A percentile compares a stretch with the other conserved stretches of the same genome.
Conservation (phyloP, 2,797 vertebrate species). For the Glossophaga mutica region DNA sequence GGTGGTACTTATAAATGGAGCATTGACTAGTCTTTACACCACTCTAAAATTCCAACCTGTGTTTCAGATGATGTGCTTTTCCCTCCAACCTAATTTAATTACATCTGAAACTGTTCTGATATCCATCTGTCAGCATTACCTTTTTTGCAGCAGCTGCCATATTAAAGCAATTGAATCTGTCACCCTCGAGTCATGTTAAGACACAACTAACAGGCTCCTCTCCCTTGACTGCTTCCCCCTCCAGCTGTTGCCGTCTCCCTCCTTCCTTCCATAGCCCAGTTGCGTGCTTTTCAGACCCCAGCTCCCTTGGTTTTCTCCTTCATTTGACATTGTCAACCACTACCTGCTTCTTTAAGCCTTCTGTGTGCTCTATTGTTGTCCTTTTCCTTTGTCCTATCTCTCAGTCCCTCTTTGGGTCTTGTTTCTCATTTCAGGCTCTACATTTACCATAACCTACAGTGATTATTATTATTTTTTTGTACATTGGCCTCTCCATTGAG, state of each 20-base stretch:
- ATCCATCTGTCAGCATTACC: background rate
- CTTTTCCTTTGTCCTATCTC: background rate
- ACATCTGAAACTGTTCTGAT: conserved; percentile 11
- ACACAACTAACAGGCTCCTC: background rate
- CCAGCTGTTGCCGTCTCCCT: background rate
- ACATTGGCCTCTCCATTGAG: background rate
- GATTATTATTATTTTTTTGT: too few relatives aligned
- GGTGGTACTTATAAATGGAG: conserved; percentile 10
- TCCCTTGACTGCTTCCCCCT: background rate
- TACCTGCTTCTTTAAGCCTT: conserved; percentile 16
- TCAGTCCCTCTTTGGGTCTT: background rate
- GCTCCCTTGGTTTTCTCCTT: conserved; percentile 13
- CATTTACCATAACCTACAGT: background rate
- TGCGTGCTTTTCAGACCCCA: background rate
- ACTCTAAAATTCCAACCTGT: conserved; percentile 1
- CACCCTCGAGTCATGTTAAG: background rate
- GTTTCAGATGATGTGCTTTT: conserved; percentile 10
- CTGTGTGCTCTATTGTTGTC: background rate
- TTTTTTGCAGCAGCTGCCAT: conserved; percentile 43
- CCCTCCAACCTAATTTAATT: conserved; percentile 48
- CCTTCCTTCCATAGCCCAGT: background rate
- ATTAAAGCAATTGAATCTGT: conserved; percentile 30
- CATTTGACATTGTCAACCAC: background rate
- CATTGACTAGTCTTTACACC: background rate
- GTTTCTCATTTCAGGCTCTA: background rate